Base-by-base conservation (phyloP, 2,888 invertebrate genomes). In the Drosophila buzzatii region DNA sequence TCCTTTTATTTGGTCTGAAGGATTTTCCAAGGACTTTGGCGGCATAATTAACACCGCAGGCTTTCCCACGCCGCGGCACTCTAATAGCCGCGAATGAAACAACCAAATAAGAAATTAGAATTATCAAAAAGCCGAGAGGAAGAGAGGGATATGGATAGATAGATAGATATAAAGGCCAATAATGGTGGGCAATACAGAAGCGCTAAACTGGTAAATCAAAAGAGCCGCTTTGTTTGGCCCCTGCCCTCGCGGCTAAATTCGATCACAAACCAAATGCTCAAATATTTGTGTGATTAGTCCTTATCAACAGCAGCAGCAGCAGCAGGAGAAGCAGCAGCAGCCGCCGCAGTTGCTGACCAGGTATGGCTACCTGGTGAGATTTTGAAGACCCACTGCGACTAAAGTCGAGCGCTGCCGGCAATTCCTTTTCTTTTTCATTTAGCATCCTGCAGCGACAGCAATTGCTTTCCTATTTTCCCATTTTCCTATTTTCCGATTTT, bases 261-360 rank as follows among this genome's bases (percentile, higher is more conserved):
- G 82, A 85, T 88, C 83, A 78, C 81, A 85, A 85, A 76, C 78
- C 76, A 47, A 89, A 91, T 85, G 82, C 82, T 91, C 86, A 91
- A 91, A 92, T 92, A 92, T 91, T 91, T 92, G 85, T 90, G 84
- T 88, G 90, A 89, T 91, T 90, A 90, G 90, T 90, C 90, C 90
- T 90, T 91, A 90, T 91, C 91, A 85, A 81, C 76, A 70, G 51
- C 58, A 62, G 73, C 76, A 62, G 53, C 58, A 39, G 69, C 58
- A 53, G 60, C 60, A n/a, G n/a, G n/a, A n/a, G n/a, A n/a, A n/a
- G n/a, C n/a, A n/a, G 73, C 65, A 39, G 69, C 58, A 53, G 60
- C 60, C 14, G 39, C 61, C 58, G 76, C 59, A 45, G 35, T 60
- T 42, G 60, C 53, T 62, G 59, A 45, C 58, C 57, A 44, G 57